Evolutionary conservation across 2,888 invertebrate species (phyloP).

Genomic region (Conomelus anceps): DNA sequence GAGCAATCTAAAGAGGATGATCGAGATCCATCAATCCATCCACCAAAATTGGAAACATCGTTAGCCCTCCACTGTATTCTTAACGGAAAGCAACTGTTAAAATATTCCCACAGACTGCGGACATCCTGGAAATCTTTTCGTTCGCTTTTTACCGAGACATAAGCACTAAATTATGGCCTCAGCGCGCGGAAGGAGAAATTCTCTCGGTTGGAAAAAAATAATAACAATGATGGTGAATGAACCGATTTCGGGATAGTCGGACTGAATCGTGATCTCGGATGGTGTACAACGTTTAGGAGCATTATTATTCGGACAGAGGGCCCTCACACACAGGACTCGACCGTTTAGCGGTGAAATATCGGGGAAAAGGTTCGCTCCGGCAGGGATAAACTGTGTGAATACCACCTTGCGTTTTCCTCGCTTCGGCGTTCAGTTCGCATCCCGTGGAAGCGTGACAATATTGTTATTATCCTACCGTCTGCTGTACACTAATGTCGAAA

Average conservation of each 20-base stretch:
- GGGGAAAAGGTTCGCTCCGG: not conserved
- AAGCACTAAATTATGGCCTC: not conserved
- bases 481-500: not conserved
- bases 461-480: not conserved
- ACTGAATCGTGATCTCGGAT: not conserved
- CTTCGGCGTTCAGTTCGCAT: not conserved
- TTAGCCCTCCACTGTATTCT: not conserved
- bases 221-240: not conserved
- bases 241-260: not conserved
- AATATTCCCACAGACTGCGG: not conserved
- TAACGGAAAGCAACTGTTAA: not conserved
- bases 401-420: not conserved
- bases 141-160: not conserved
- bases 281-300: not conserved
- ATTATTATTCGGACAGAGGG: not conserved
- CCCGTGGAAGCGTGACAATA: not conserved
- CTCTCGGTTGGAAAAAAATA: not conserved
- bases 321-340: not conserved
- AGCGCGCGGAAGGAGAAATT: too few relatives aligned
- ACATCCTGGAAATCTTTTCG: not conserved
- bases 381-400: not conserved
- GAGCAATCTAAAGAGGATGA: not conserved
- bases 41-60: not conserved
- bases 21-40: not conserved
- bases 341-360: not conserved